Evolutionary conservation across 64 coral and sea anemone species (phyloP).

Genomic region (Hydrozoanthus tunicans): DNA sequence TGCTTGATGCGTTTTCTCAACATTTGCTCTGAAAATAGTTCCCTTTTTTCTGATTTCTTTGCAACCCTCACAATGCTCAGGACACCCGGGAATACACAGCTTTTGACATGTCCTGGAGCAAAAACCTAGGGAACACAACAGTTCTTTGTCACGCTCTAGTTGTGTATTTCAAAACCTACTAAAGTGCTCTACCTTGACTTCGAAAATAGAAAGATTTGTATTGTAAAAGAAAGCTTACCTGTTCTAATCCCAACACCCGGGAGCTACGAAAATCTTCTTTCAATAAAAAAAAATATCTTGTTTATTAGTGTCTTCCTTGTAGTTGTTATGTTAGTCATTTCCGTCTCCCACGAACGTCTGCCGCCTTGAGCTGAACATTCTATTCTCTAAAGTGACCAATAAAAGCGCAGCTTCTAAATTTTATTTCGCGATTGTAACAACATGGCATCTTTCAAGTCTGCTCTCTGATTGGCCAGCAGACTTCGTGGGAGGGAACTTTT

Average conservation of each 20-base stretch:
- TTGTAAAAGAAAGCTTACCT: conserved; percentile 18
- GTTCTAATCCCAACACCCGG: conserved; percentile 51
- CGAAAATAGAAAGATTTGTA: neutral
- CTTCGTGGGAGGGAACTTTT: no score
- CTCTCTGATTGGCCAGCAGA: no score
- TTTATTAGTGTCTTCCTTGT: neutral
- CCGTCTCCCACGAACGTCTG: neutral
- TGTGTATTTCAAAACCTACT: neutral
- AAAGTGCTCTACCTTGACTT: neutral
- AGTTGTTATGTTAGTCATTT: neutral
- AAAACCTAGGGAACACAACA: conserved; percentile 7
- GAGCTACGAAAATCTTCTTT: conserved; percentile 28
- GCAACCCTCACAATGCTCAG: conserved; percentile 44
- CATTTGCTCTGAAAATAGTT: conserved; percentile 6
- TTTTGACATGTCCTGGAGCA: conserved; percentile 16
- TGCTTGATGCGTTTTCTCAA: neutral
- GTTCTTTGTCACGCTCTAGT: neutral
- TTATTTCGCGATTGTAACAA: no score
- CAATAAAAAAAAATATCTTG: neutral
- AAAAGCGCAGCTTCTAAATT: no score
- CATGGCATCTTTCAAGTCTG: no score
- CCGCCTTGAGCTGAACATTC: no score
- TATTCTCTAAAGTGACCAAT: no score
- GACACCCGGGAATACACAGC: conserved; percentile 24
- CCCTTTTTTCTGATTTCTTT: conserved; percentile 33